Base-by-base conservation (phyloP, 1,140 invertebrate genomes). In the Sarcophaga peregrina region DNA sequence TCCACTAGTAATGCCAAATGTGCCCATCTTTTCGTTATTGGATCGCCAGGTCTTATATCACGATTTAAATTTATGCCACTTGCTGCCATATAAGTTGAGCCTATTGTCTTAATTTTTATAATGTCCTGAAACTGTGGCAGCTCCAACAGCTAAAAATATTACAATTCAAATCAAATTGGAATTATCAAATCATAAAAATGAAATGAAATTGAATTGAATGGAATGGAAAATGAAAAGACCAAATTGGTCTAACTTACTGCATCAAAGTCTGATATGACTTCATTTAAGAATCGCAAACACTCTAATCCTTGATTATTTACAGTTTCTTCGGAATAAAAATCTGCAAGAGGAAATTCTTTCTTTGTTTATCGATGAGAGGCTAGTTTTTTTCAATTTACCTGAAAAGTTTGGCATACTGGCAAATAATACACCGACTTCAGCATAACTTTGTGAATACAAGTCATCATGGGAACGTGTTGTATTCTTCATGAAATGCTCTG, bases 211-310 rank as follows among this genome's bases (percentile, higher is more conserved):
- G n/a, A 76, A 47, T 7, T 20, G 7, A 78, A 11, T 13, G 20
- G 25, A 37, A 2, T 37, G 25, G 4, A 37, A 47, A n/a, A n/a
- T n/a, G n/a, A n/a, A n/a, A n/a, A n/a, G n/a, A n/a, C n/a, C n/a
- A n/a, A n/a, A n/a, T n/a, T n/a, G n/a, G n/a, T n/a, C n/a, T n/a
- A 58, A 93, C 94, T 94, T 92, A 97, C 96, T 85, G 96, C 95
- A 93, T 99, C 98, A 91, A 98, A 99, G 92, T 99, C 98, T 0
- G 97, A 98, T 87, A 99, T 98, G 82, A 99, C 97, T 94, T 99
- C 98, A 90, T 99, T 99, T 17, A 99, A 93, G 90, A 99, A 98
- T 85, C 98, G 93, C 82, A 98, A 93, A 91, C 98, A 99, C 91
- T 98, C 97, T 83, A 98, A 93, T 47, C 98, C 98, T 92, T 98